Evolutionary conservation across 2,797 vertebrate genomes (phyloP), one percentile per base, ranked within the genome.

Genomic region (Emydoidea blandingii): DNA sequence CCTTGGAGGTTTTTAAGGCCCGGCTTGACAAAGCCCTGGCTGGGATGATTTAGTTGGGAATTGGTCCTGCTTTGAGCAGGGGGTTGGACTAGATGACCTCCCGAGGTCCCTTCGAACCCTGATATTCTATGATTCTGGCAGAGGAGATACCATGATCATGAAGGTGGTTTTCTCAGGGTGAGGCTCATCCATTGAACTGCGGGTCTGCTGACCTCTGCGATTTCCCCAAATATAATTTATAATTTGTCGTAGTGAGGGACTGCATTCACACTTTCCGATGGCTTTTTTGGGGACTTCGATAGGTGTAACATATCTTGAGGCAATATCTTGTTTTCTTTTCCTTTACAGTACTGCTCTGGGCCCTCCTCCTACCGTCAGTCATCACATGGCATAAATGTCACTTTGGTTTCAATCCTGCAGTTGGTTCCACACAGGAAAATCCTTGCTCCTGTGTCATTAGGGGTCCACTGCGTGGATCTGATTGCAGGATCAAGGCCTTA

Each of bases 371-470:
- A 6, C 10, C 2, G 19, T 72, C 19, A 72, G 37, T 72, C 7
- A n/a, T 72, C n/a, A 37, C 19, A 72, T 72, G n/a, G 10, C 65
- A 72, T 23, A 72, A 37, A 72, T 72, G n/a, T 72, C n/a, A 41
- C n/a, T 68, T n/a, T 37, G n/a, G 19, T n/a, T n/a, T 9, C n/a
- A 72, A 41, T 72, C 37, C 65, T 37, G n/a, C 8, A 21, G 11
- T 31, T 34, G 59, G 31, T 41, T 72, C 9, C 65, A 37, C 37
- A 21, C 37, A 7, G n/a, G n/a, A 72, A 72, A 23, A 72, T 37
- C n/a, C n/a, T 72, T 72, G n/a, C 21, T 72, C 50, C 0, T 25
- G 1, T 16, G 34, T 37, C 0, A 2, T 41, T 44, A 34, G 18
- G 11, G 27, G 65, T 57, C 31, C 7, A 34, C 12, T 84, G 12